Base-by-base conservation (phyloP, 2,113 vertebrate genomes). In the Petrocephalus zakoni region DNA sequence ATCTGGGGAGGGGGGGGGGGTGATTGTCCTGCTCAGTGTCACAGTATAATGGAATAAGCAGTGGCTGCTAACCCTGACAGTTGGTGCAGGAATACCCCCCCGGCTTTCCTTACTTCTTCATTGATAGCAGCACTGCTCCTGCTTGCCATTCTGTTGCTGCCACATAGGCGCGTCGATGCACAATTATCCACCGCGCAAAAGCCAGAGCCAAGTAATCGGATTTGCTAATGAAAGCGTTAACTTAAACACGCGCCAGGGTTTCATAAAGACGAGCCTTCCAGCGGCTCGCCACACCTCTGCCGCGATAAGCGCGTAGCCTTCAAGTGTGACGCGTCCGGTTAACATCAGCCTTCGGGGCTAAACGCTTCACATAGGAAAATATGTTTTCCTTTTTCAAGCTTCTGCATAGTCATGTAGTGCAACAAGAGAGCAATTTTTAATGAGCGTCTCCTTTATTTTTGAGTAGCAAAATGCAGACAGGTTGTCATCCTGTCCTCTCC, bases 141-240 rank as follows among this genome's bases (percentile, higher is more conserved):
- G 34, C n/a, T 37, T 64, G 55, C 34, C 86, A 42, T 42, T 42
- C 42, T 86, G 85, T 58, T 86, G 85, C 46, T 21, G 7, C 86
- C 46, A 21, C 34, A 68, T 29, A 42, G 42, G 8, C 46, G 47
- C 2, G 13, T 68, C 29, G 25, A 88, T 82, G n/a, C 29, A 25
- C 51, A 53, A 46, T 82, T 81, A 81, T 88, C 51, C 21, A 5
- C 87, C n/a, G 29, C 72, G 72, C n/a, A 25, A 87, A 87, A 87
- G 53, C 72, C 64, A 88, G 87, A 34, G 52, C 87, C 0, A 25
- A 56, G 51, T 88, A 88, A 88, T 88, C 72, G 19, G 6, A 88
- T 88, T 88, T 82, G 49, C 37, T 88, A 72, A 88, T 88, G 75
- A 88, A 88, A 81, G 49, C 78, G 34, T 88, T 51, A 88, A 82